phyloP scores from a whole-genome alignment of 2,797 vertebrate genomes.

The Erpetoichthys calabaricus region DNA sequence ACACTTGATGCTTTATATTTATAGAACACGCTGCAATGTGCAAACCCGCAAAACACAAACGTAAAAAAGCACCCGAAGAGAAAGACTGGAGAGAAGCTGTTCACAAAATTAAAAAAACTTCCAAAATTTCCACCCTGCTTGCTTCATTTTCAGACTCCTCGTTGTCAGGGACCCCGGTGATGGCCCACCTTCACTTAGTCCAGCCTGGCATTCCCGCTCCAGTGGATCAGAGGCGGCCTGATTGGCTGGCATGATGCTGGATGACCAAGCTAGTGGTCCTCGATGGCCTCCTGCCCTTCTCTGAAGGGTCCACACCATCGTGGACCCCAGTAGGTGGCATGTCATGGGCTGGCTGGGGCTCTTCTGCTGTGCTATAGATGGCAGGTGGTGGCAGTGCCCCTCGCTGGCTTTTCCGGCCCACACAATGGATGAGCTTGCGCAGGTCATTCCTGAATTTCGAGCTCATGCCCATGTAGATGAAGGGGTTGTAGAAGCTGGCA shows the following conservation, averaged over 20 bases:
- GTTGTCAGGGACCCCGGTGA: too few relatives aligned
- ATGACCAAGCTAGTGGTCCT: neutral
- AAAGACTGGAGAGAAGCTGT: too few relatives aligned
- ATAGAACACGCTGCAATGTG: too few relatives aligned
- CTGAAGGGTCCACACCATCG: too few relatives aligned
- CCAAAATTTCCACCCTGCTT: too few relatives aligned
- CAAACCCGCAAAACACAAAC: too few relatives aligned
- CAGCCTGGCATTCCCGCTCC: neutral
- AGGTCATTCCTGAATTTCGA: slow-evolving; percentile 33
- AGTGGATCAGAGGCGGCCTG: slow-evolving; percentile 10
- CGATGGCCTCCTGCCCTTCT: too few relatives aligned
- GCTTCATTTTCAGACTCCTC: too few relatives aligned
- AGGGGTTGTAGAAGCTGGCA: slow-evolving; percentile 36
- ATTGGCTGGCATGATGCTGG: slow-evolving; percentile 12
- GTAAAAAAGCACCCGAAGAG: too few relatives aligned
- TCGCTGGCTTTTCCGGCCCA: slow-evolving; percentile 5
- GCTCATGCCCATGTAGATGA: slow-evolving; percentile 37
- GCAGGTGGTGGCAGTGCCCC: slow-evolving; percentile 1
- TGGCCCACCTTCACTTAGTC: neutral
- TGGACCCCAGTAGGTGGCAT: too few relatives aligned
- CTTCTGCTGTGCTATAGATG: neutral
- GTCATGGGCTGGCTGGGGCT: slow-evolving; percentile 1
- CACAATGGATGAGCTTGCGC: slow-evolving; percentile 23
- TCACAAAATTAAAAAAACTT: too few relatives aligned
- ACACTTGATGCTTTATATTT: too few relatives aligned